Percentiles rank a stretch among this genome's conserved stretches.
phyloP scores from a whole-genome alignment of 2,797 vertebrate species.

The Chaunax sp. region DNA sequence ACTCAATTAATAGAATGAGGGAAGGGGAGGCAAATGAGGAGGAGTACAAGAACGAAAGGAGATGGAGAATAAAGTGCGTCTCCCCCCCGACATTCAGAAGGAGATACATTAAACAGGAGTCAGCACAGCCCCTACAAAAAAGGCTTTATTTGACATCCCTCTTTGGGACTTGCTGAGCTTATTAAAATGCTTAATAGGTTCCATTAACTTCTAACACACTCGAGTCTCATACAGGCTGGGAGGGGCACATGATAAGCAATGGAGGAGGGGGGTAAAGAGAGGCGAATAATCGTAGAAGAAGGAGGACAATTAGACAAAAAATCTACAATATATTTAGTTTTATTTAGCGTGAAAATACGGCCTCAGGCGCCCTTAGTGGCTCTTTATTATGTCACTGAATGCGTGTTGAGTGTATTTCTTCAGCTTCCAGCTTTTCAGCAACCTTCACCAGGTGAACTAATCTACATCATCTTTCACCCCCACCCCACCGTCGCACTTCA shows the following conservation, averaged over 20 bases:
- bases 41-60: conserved; percentile 60
- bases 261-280: background rate
- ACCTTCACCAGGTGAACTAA: background rate
- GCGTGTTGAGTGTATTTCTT: background rate
- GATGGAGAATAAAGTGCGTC: conserved; percentile 64
- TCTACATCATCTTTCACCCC: conserved; percentile 12
- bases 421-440: conserved; percentile 34
- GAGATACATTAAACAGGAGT: conserved; percentile 69
- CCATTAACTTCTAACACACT: conserved; percentile 81
- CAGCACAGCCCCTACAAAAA: conserved; percentile 69
- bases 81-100: conserved; percentile 58
- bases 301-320: conserved; percentile 64
- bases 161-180: conserved; percentile 80
- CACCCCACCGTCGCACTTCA: conserved; percentile 46
- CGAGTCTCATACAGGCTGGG: conserved; percentile 54
- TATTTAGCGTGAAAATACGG: conserved; percentile 49
- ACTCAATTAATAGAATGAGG: conserved; percentile 80
- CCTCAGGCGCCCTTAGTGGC: conserved; percentile 7
- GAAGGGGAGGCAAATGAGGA: conserved; percentile 64
- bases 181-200: conserved; percentile 85
- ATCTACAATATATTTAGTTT: conserved; percentile 43
- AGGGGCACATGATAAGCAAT: conserved; percentile 36
- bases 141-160: conserved; percentile 78
- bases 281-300: conserved; percentile 38
- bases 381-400: conserved; percentile 30